Base-by-base conservation (phyloP, 2,113 vertebrate genomes). In the Larimichthys polyactis region DNA sequence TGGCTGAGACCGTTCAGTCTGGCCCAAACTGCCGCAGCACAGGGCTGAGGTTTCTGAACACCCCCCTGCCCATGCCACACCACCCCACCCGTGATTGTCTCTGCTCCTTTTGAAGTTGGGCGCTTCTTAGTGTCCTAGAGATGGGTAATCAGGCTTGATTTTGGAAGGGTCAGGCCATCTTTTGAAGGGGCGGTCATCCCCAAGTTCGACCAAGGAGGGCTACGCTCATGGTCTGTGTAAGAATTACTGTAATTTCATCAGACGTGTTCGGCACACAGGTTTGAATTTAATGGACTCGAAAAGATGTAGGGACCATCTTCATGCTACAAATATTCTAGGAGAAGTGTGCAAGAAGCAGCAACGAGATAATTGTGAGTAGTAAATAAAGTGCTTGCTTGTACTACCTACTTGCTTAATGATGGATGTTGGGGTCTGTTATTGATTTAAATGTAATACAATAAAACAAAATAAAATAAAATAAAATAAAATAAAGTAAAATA, bases 121-220 rank as follows among this genome's bases (percentile, higher is more conserved):
- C 64, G 76, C 92, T 91, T 94, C 94, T 96, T 92, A 94, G 95
- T 95, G 95, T 96, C 95, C 94, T 94, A 94, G 95, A 94, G 94
- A 94, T 93, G 94, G 90, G 87, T 94, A 96, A 95, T 95, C 93
- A 94, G 93, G 94, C 94, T 94, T 95, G 93, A 94, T 94, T 94
- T 87, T 85, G 83, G 87, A 89, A 79, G 89, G 91, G 90, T 90
- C 92, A 93, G 91, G 90, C 75, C 89, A 87, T 84, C 84, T 82
- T 91, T 92, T 91, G 79, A 90, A 90, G 90, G 87, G 81, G 75
- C 57, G 77, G 87, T 86, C 89, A 85, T 92, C 82, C 71, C 82
- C 87, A 89, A 90, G 89, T 93, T 92, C 49, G 51, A 71, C 68
- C 71, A 22, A 76, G 77, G 63, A 89, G 74, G 75, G 32, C 58